Percentiles rank a stretch among this genome's conserved stretches.
Evolutionary conservation across 1,140 invertebrate genomes (phyloP).

Genomic region (Lutraria rhynchaena): DNA sequence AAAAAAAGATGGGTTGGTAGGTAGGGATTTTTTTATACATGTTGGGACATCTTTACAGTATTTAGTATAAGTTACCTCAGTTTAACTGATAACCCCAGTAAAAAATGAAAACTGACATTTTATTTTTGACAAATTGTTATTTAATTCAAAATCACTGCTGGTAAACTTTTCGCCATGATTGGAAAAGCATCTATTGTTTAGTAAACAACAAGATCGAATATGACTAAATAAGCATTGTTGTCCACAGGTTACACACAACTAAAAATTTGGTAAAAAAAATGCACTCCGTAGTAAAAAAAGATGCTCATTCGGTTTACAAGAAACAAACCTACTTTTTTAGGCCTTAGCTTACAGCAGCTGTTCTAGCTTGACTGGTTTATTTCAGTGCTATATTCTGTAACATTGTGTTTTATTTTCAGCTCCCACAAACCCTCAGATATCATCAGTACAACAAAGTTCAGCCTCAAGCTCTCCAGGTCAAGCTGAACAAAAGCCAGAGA

Average conservation of each 20-base stretch:
- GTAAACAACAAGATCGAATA: background rate
- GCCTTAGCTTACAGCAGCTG: background rate
- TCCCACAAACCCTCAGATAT: conserved; percentile 60
- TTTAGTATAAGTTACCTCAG: too few relatives aligned
- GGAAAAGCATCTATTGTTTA: background rate
- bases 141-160: too few relatives aligned
- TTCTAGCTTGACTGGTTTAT: background rate
- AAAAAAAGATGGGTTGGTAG: too few relatives aligned
- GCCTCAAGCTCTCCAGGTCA: conserved; percentile 63
- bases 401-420: background rate
- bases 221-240: too few relatives aligned
- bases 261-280: background rate
- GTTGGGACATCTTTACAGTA: too few relatives aligned
- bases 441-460: conserved; percentile 57
- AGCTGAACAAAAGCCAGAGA: conserved; percentile 63
- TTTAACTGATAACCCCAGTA: too few relatives aligned
- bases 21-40: too few relatives aligned
- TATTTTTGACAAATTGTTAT: too few relatives aligned
- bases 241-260: too few relatives aligned
- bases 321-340: background rate
- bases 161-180: too few relatives aligned
- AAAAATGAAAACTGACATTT: too few relatives aligned
- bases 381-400: background rate
- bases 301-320: background rate
- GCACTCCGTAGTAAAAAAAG: background rate